Conservation (phyloP, 2,888 invertebrate genomes). For the Parthenolecanium corni region DNA sequence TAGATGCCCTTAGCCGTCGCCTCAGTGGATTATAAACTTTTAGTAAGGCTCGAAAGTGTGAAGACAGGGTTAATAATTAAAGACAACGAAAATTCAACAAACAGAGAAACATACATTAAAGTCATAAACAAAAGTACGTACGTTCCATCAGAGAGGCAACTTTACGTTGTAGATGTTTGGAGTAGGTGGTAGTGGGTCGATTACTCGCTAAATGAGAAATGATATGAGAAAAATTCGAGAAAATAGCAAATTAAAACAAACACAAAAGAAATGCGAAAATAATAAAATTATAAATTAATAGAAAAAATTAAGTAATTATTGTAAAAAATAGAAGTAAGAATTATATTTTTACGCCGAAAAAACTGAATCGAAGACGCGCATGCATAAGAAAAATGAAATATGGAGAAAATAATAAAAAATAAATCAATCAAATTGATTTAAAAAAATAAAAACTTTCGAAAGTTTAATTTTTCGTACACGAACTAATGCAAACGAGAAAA, state of each 20-base stretch:
- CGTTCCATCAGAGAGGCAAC: constrained; percentile 42
- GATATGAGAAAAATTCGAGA: constrained; percentile 9
- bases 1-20: no score
- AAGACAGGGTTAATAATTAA: not conserved
- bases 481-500: no score
- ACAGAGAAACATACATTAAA: constrained; percentile 16
- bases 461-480: no score
- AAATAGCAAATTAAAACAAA: constrained; percentile 18
- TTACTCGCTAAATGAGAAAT: constrained; percentile 27
- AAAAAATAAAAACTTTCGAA: no score
- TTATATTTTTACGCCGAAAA: not conserved
- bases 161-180: constrained; percentile 43
- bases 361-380: no score
- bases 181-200: constrained; percentile 39
- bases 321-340: constrained; percentile 34
- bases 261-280: constrained; percentile 3
- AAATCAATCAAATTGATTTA: no score
- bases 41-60: no score
- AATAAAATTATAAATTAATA: constrained; percentile 27
- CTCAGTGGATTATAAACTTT: no score
- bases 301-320: constrained; percentile 28
- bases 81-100: not conserved
- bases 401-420: not conserved
- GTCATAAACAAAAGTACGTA: constrained; percentile 38
- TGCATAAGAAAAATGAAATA: not conserved